A percentile compares a stretch with the other conserved stretches of the same genome.
Conservation (phyloP, 2,797 vertebrate genomes). For the Phalloptychus januarius region DNA sequence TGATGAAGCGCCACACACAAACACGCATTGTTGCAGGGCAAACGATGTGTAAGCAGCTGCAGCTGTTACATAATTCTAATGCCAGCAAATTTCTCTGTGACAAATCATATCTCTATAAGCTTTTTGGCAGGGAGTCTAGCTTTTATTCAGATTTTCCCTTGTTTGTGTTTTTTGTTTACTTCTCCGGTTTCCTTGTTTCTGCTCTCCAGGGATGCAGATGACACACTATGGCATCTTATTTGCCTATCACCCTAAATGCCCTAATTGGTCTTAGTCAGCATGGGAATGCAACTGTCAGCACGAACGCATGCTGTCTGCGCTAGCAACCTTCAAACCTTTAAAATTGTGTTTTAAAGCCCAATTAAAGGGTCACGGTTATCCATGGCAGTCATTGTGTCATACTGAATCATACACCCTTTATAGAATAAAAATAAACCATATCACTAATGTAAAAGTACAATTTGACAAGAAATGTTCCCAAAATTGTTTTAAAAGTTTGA, state of each 20-base stretch:
- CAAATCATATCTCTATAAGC: constrained; percentile 33
- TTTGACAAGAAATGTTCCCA: neutral
- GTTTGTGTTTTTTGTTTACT: constrained; percentile 3
- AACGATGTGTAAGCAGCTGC: constrained; percentile 42
- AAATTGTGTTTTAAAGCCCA: constrained; percentile 8
- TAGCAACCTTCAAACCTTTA: neutral
- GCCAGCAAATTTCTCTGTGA: constrained; percentile 21
- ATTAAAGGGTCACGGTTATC: neutral
- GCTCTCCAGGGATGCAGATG: constrained; percentile 5
- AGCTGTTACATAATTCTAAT: constrained; percentile 23
- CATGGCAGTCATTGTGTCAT: neutral
- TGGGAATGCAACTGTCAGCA: constrained; percentile 23
- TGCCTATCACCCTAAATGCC: constrained; percentile 29
- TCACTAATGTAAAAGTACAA: neutral
- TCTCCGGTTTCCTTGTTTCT: constrained; percentile 3
- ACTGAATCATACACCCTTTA: neutral
- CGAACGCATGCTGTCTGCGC: constrained; percentile 5
- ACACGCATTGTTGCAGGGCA: constrained; percentile 19
- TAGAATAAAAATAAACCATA: neutral
- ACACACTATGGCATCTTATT: constrained; percentile 22
- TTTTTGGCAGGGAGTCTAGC: constrained; percentile 18
- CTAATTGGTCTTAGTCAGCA: constrained; percentile 13
- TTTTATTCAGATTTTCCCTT: constrained; percentile 5
- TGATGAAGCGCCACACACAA: constrained; percentile 26
- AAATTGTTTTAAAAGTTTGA: neutral